These are phyloP conservation scores for Oreochromis mossambicus DNA, from an alignment of 2,797 vertebrate species.

Conservation along the genomic window DNA sequence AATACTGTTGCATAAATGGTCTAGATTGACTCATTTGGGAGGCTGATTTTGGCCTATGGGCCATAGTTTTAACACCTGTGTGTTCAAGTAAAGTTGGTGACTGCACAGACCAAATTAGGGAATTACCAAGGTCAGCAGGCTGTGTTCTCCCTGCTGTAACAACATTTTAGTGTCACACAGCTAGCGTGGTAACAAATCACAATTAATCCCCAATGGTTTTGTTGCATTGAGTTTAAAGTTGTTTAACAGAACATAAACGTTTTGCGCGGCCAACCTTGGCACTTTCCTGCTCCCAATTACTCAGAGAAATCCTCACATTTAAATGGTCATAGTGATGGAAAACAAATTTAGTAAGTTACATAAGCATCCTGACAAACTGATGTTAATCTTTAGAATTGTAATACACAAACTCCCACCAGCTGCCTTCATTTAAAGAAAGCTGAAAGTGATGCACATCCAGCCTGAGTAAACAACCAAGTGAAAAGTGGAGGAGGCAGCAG, in stretches of 20 bases:
- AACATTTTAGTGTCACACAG: background rate
- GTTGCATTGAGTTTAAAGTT: background rate
- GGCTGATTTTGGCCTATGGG: background rate
- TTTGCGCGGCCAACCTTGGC: background rate
- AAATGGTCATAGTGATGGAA: background rate
- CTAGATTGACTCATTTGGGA: background rate
- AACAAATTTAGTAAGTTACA: background rate
- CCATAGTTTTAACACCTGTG: background rate
- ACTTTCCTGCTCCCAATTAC: background rate
- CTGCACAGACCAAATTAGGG: background rate
- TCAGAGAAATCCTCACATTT: background rate
- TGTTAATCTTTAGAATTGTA: background rate
- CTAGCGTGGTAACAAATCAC: background rate
- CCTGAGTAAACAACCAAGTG: background rate
- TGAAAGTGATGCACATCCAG: slow-evolving; percentile 1
- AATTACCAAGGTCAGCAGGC: background rate
- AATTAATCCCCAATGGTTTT: background rate
- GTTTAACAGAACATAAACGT: background rate
- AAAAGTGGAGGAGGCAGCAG: background rate
- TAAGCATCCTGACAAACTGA: slow-evolving; percentile 1
- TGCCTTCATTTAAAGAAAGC: background rate
- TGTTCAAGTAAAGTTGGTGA: background rate
- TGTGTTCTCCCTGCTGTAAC: background rate
- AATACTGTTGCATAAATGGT: background rate
- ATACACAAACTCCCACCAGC: background rate